phyloP scores from a whole-genome alignment of 2,888 invertebrate genomes.

The Cantharis flavilabris region DNA sequence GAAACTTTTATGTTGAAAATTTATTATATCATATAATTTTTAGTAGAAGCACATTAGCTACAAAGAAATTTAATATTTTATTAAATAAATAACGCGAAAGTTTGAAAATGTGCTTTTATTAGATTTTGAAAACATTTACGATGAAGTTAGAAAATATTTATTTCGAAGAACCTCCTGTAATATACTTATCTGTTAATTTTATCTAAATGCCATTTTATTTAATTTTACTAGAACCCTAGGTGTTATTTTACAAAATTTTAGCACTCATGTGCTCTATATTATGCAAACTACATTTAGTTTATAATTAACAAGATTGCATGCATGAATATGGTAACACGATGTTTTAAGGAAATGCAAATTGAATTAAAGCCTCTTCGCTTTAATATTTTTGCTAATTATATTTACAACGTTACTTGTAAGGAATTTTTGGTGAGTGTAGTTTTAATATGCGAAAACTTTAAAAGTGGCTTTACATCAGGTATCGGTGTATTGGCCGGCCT shows the following conservation, averaged over 20 bases:
- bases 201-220: neutral
- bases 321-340: neutral
- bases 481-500: neutral
- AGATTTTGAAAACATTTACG: neutral
- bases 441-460: neutral
- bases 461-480: neutral
- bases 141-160: neutral
- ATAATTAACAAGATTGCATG: neutral
- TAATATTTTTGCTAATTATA: neutral
- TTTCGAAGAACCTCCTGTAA: neutral
- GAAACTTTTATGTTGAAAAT: neutral
- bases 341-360: neutral
- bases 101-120: neutral
- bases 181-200: neutral
- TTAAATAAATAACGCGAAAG: neutral
- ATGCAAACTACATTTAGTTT: neutral
- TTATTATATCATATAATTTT: neutral
- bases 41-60: neutral
- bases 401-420: neutral
- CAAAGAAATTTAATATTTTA: neutral
- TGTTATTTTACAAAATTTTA: neutral
- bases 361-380: neutral
- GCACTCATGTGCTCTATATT: neutral
- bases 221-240: neutral
- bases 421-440: neutral